Conservation (phyloP, 1,140 invertebrate genomes). For the Procambarus clarkii region DNA sequence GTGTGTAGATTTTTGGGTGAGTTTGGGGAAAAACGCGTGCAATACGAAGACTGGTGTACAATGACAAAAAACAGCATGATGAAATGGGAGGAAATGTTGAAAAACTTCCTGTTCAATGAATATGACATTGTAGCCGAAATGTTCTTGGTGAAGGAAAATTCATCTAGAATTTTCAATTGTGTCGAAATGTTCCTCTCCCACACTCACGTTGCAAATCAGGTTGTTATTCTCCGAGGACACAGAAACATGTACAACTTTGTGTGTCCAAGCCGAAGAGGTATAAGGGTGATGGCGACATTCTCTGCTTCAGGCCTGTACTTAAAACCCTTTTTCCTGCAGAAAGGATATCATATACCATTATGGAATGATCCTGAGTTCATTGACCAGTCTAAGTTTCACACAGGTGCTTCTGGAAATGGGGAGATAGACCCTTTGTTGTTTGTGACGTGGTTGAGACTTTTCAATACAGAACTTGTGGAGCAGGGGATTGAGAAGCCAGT, state of each 20-base stretch:
- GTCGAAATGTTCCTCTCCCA: background rate
- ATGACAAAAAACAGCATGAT: background rate
- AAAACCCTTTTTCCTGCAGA: background rate
- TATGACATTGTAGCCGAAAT: background rate
- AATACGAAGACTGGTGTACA: background rate
- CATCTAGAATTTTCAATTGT: background rate
- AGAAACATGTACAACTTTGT: constrained; percentile 5
- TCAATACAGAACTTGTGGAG: background rate
- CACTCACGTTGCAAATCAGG: background rate
- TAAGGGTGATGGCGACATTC: constrained; percentile 4
- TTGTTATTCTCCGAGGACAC: background rate
- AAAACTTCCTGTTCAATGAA: background rate
- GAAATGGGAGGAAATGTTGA: background rate
- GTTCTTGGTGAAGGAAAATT: background rate
- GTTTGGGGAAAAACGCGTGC: background rate
- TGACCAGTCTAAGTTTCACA: background rate
- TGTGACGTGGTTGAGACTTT: background rate
- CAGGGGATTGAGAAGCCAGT: background rate
- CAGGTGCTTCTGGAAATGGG: background rate
- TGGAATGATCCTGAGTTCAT: background rate
- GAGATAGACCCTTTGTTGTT: constrained; percentile 11
- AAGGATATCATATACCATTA: background rate
- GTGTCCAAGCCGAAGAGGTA: background rate
- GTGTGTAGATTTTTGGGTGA: background rate
- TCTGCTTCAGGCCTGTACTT: constrained; percentile 11